Percentiles rank a stretch among this genome's conserved stretches.
These are phyloP conservation scores for Punctoribates punctum DNA, from an alignment of 2,888 invertebrate species.

Conservation along the genomic window DNA sequence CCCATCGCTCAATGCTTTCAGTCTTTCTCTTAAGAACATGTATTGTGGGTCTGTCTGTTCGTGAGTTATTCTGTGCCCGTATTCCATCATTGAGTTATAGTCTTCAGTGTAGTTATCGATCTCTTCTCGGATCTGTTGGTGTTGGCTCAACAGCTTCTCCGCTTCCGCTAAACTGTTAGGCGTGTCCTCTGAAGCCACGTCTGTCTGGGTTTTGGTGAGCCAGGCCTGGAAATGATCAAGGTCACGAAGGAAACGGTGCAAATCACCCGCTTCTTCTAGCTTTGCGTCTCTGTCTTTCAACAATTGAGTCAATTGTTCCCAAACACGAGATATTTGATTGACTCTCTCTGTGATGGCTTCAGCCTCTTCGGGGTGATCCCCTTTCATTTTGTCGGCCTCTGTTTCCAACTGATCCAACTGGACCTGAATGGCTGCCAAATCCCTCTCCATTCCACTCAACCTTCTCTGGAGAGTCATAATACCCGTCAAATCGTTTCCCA, in stretches of 20 bases:
- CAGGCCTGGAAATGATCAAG: slow-evolving; percentile 99
- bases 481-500: slow-evolving; percentile 88
- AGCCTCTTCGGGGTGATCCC: slow-evolving; percentile 91
- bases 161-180: slow-evolving; percentile 91
- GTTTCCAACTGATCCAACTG: slow-evolving; percentile 88
- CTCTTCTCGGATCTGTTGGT: slow-evolving; percentile 97
- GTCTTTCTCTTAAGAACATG: slow-evolving; percentile 97
- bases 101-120: slow-evolving; percentile 99
- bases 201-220: slow-evolving; percentile 98
- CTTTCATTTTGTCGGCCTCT: slow-evolving; percentile 87
- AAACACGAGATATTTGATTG: slow-evolving; percentile 81
- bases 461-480: slow-evolving; percentile 97
- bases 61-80: slow-evolving; percentile 90
- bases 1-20: slow-evolving; percentile 96
- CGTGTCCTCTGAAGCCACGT: slow-evolving; percentile 93
- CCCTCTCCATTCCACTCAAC: slow-evolving; percentile 96
- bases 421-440: slow-evolving; percentile 96
- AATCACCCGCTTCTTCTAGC: slow-evolving; percentile 95
- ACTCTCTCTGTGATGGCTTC: slow-evolving; percentile 83
- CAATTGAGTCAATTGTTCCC: slow-evolving; percentile 96
- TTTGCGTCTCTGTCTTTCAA: slow-evolving; percentile 96
- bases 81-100: slow-evolving; percentile 99
- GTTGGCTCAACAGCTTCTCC: slow-evolving; percentile 91
- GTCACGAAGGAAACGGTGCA: slow-evolving; percentile 95
- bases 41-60: slow-evolving; percentile 95